phyloP scores from a whole-genome alignment of 1,140 invertebrate genomes.

The Ceratosolen fusciceps region DNA sequence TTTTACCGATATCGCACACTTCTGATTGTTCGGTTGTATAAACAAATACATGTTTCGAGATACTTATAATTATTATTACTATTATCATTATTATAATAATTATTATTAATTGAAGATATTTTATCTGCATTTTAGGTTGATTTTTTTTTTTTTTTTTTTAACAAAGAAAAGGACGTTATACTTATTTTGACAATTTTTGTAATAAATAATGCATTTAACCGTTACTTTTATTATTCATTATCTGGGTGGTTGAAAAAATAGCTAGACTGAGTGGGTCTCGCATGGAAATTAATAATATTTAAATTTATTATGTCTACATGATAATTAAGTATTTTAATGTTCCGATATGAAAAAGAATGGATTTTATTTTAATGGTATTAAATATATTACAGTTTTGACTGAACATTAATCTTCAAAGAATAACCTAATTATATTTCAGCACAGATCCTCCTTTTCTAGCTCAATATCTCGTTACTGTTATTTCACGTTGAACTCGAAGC shows the following conservation, averaged over 20 bases:
- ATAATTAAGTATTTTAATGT: slow-evolving; percentile 37
- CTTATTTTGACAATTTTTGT: too few species aligned
- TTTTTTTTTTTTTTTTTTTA: too few species aligned
- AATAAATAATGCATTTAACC: not conserved
- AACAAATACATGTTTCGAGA: slow-evolving; percentile 43
- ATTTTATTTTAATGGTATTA: slow-evolving; percentile 21
- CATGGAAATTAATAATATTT: not conserved
- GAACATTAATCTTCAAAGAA: slow-evolving; percentile 31
- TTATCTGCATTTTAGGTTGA: slow-evolving; percentile 22
- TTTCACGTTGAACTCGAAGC: slow-evolving; percentile 30
- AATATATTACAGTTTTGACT: not conserved
- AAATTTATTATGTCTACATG: slow-evolving; percentile 6
- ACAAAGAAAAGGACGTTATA: not conserved
- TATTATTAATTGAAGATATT: not conserved
- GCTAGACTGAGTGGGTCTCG: not conserved
- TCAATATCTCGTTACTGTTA: slow-evolving; percentile 37
- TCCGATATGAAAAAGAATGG: slow-evolving; percentile 28
- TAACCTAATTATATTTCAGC: slow-evolving; percentile 38
- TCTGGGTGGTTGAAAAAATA: slow-evolving; percentile 9
- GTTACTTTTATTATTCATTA: slow-evolving; percentile 8
- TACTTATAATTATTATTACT: slow-evolving; percentile 37
- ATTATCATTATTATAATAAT: not conserved
- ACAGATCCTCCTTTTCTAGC: slow-evolving; percentile 42
- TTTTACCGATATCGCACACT: slow-evolving; percentile 55
- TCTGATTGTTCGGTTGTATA: slow-evolving; percentile 47